These are phyloP conservation scores for Agelaius tricolor DNA, from an alignment of 2,113 vertebrate genomes.

Conservation along the genomic window DNA sequence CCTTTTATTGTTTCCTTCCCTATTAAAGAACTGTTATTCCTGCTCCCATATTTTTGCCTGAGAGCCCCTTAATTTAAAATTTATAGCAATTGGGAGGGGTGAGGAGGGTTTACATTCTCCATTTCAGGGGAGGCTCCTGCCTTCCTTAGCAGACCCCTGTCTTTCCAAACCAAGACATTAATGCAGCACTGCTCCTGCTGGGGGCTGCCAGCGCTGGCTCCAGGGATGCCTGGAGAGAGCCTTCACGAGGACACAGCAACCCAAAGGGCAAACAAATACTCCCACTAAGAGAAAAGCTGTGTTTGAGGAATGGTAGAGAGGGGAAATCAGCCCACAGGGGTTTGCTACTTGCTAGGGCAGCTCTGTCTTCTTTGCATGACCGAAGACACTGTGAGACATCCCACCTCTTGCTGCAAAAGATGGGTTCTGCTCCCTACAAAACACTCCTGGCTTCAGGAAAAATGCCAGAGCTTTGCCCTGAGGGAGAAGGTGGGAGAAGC, in stretches of 20 bases:
- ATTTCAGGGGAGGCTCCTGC: too few species aligned
- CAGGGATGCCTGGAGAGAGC: background rate
- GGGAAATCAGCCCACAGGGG: background rate
- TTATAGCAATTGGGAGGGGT: too few species aligned
- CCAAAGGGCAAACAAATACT: background rate
- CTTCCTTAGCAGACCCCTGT: too few species aligned
- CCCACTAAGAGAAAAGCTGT: background rate
- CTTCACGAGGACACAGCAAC: background rate
- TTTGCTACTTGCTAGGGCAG: background rate
- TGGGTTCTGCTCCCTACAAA: background rate
- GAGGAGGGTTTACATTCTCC: too few species aligned
- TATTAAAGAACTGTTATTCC: too few species aligned
- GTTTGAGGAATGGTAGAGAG: background rate
- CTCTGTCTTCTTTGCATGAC: background rate
- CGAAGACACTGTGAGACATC: background rate
- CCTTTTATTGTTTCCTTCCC: too few species aligned
- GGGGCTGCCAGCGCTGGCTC: background rate
- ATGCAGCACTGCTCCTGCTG: rapidly evolving
- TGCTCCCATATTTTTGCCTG: too few species aligned
- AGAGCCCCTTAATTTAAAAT: too few species aligned
- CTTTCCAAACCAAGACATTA: background rate
- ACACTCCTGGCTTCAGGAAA: background rate
- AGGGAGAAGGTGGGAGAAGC: background rate
- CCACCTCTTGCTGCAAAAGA: background rate
- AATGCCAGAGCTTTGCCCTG: rapidly evolving